Evolutionary conservation across 2,113 vertebrate genomes (phyloP).

Genomic region (human (Homo sapiens)): GRCh38 chr1:16134501-16135000

Average conservation of each 20-base stretch:
- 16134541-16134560: slow-evolving; percentile 79
- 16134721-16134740: neutral
- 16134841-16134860: neutral
- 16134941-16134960: neutral
- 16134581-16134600: neutral
- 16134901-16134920: neutral
- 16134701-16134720: neutral
- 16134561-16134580: slow-evolving; percentile 58
- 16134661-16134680: neutral
- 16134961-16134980: neutral
- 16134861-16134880: fast-evolving
- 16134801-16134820: too few relatives aligned
- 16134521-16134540: slow-evolving; percentile 80
- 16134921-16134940: neutral
- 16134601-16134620: neutral
- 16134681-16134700: neutral
- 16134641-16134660: neutral
- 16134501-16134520: slow-evolving; percentile 83
- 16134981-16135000: too few relatives aligned
- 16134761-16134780: neutral
- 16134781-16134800: neutral
- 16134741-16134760: fast-evolving
- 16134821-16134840: neutral
- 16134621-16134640: neutral
- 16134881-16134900: neutral